phyloP scores from a whole-genome alignment of 2,888 invertebrate species.

The Hydrotaea cyrtoneurina region DNA sequence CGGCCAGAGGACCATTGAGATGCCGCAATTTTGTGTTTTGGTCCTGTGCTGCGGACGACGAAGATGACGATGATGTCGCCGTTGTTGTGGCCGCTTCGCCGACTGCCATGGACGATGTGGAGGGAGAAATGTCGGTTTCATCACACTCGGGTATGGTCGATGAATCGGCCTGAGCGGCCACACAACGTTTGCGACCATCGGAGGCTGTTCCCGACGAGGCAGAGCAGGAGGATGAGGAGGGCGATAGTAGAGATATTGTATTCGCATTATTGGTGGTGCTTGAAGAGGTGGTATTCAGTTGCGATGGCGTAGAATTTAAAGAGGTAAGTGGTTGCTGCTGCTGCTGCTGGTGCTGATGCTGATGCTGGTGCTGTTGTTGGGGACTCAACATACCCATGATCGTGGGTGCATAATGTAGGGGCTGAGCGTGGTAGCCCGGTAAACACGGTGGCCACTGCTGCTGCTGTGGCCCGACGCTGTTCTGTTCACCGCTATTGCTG shows the following conservation, averaged over 20 bases:
- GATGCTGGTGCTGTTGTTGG: slow-evolving; percentile 64
- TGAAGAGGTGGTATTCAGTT: slow-evolving; percentile 58
- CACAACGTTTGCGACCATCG: slow-evolving; percentile 82
- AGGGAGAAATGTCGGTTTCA: slow-evolving; percentile 78
- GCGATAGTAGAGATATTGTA: slow-evolving; percentile 20
- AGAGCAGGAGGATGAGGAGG: slow-evolving; percentile 48
- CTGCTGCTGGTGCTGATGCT: slow-evolving; percentile 62
- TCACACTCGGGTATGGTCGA: slow-evolving; percentile 80
- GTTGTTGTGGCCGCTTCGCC: slow-evolving; percentile 41
- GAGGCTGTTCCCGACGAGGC: slow-evolving; percentile 70
- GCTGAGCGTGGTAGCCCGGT: slow-evolving; percentile 81
- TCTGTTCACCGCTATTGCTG: slow-evolving; percentile 79
- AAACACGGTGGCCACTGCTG: slow-evolving; percentile 83
- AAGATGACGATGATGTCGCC: slow-evolving; percentile 63
- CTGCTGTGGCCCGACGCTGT: slow-evolving; percentile 75
- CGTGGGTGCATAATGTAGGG: slow-evolving; percentile 76
- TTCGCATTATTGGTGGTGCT: slow-evolving; percentile 28
- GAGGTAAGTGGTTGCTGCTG: slow-evolving; percentile 64
- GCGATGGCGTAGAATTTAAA: slow-evolving; percentile 65
- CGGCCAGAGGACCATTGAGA: slow-evolving; percentile 83
- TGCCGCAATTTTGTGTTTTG: slow-evolving; percentile 80
- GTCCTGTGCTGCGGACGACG: slow-evolving; percentile 52
- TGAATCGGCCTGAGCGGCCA: slow-evolving; percentile 83
- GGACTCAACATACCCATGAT: slow-evolving; percentile 70
- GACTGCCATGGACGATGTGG: slow-evolving; percentile 69